Evolutionary conservation across 1,140 invertebrate species (phyloP).

Genomic region (Apis dorsata): DNA sequence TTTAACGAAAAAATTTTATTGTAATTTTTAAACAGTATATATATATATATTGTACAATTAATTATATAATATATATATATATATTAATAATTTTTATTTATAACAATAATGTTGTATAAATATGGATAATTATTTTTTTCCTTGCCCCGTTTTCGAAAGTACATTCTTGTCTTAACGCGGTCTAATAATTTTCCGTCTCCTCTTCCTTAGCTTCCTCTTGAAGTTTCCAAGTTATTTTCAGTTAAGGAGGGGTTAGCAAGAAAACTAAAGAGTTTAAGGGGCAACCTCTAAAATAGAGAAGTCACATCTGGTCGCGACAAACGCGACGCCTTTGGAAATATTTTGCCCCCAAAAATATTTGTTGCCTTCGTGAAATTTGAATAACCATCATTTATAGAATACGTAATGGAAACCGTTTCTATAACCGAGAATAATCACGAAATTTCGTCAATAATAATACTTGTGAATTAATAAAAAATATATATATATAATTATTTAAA

Average conservation of each 20-base stretch:
- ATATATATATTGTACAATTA: too few relatives aligned
- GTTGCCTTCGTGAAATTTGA: not conserved
- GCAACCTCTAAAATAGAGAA: conserved; percentile 31
- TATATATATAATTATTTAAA: too few relatives aligned
- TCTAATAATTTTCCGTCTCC: conserved; percentile 12
- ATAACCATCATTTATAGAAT: too few relatives aligned
- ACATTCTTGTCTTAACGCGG: conserved; percentile 1
- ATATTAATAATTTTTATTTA: too few relatives aligned
- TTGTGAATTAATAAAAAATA: too few relatives aligned
- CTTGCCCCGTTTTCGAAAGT: not conserved
- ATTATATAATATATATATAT: too few relatives aligned
- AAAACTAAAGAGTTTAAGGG: conserved; percentile 35
- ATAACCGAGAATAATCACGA: too few relatives aligned
- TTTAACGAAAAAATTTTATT: too few relatives aligned
- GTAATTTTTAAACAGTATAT: too few relatives aligned
- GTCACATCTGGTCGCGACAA: conserved; percentile 32
- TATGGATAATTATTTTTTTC: not conserved
- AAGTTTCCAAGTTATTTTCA: conserved; percentile 26
- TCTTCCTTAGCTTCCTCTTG: conserved; percentile 1
- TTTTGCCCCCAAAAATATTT: conserved; percentile 1
- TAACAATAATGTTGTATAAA: not conserved
- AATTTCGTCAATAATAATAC: too few relatives aligned
- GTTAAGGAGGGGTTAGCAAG: conserved; percentile 10
- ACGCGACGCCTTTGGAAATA: conserved; percentile 18
- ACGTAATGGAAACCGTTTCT: too few relatives aligned